phyloP scores from a whole-genome alignment of 2,113 vertebrate genomes.

The Origma solitaria region DNA sequence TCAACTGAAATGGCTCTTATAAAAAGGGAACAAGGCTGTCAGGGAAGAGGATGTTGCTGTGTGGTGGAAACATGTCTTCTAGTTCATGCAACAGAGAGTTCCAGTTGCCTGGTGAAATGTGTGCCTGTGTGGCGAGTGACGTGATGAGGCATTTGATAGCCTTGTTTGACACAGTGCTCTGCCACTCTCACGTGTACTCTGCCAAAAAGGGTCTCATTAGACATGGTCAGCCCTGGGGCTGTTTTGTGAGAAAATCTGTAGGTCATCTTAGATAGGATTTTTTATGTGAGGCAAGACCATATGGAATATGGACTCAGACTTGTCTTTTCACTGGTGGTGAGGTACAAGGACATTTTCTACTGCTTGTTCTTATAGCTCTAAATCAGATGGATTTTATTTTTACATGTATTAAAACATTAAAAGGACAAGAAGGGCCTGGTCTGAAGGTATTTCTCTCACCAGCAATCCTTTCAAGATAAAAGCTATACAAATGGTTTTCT shows the following conservation, averaged over 20 bases:
- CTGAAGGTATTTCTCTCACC: background rate
- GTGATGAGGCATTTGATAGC: background rate
- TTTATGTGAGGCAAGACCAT: background rate
- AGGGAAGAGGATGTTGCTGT: fast-evolving
- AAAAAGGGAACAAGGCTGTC: background rate
- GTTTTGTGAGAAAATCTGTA: background rate
- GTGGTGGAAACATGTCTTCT: background rate
- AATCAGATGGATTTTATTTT: background rate
- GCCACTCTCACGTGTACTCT: background rate
- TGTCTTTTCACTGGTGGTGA: background rate
- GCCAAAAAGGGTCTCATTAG: background rate
- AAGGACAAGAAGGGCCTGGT: background rate
- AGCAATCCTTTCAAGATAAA: background rate
- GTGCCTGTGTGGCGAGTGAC: background rate
- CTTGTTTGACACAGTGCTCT: background rate
- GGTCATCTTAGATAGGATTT: background rate
- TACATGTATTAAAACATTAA: background rate
- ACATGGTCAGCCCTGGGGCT: background rate
- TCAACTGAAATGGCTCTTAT: background rate
- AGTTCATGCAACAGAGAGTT: background rate
- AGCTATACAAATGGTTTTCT: background rate
- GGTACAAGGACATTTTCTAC: background rate
- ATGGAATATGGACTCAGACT: background rate
- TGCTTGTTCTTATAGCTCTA: background rate
- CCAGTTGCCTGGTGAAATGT: background rate